Percentiles rank a stretch among this genome's conserved stretches.
phyloP scores from a whole-genome alignment of 2,113 vertebrate species.

The human region DNA sequence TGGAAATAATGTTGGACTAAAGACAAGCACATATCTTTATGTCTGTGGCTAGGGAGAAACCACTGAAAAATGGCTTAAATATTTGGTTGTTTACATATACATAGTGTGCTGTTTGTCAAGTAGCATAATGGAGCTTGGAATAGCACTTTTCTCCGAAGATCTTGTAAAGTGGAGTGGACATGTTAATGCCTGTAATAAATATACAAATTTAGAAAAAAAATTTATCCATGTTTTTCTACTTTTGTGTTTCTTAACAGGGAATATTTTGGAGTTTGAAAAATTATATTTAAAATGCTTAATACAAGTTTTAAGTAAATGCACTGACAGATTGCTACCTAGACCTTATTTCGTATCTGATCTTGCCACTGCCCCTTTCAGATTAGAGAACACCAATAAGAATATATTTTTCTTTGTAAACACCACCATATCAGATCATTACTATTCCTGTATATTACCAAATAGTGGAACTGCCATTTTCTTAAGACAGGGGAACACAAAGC shows the following conservation, averaged over 20 bases:
- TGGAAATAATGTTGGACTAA: neutral
- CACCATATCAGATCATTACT: neutral
- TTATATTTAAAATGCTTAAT: slow-evolving; percentile 45
- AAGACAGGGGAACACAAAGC: neutral
- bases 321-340: neutral
- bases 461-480: neutral
- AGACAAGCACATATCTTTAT: neutral
- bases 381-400: neutral
- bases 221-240: neutral
- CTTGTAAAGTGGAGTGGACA: neutral
- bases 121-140: neutral
- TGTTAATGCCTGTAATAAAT: neutral
- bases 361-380: neutral
- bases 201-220: slow-evolving; percentile 16
- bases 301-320: neutral
- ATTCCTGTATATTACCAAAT: neutral
- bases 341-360: neutral
- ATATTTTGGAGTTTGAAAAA: slow-evolving; percentile 35
- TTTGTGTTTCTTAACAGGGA: neutral
- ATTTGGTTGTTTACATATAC: neutral
- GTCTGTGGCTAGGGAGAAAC: slow-evolving; percentile 4
- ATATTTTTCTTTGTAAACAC: slow-evolving; percentile 1
- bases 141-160: neutral
- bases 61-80: slow-evolving; percentile 29
- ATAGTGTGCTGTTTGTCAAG: neutral